A percentile compares a stretch with the other conserved stretches of the same genome.
Conservation (phyloP, 2,113 vertebrate species). For the Agelaius phoeniceus region DNA sequence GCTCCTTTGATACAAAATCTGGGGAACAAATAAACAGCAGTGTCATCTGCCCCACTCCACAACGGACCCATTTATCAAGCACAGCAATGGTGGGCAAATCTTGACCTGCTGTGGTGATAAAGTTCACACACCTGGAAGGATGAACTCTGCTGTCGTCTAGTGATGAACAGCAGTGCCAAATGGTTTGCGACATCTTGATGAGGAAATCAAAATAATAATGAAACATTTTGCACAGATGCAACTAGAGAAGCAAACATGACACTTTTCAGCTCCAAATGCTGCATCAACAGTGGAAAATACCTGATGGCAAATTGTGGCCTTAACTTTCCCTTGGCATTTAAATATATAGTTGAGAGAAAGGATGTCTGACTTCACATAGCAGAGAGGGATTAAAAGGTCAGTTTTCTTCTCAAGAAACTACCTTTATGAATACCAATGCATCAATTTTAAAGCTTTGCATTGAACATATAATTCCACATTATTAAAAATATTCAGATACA, state of each 20-base stretch:
- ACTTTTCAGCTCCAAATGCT: not conserved
- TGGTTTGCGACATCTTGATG: not conserved
- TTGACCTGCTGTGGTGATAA: not conserved
- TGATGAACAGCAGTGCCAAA: constrained; percentile 2
- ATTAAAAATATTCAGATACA: not conserved
- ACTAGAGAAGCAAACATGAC: not conserved
- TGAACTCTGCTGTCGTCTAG: not conserved
- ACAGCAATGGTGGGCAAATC: not conserved
- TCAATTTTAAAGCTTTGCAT: not conserved
- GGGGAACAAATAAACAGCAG: not conserved
- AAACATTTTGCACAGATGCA: not conserved
- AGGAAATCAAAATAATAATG: not conserved
- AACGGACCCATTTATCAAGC: not conserved
- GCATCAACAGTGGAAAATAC: not conserved
- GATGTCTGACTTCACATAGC: not conserved
- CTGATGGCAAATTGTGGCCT: not conserved
- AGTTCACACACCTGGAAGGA: not conserved
- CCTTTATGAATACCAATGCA: not conserved
- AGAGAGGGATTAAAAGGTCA: not conserved
- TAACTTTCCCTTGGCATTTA: not conserved
- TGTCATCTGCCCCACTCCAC: not conserved
- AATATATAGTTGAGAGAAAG: not conserved
- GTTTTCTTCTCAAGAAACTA: not conserved
- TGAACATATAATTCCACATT: not conserved
- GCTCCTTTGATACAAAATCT: not conserved